Evolutionary conservation across 2,113 vertebrate genomes (phyloP).

Genomic region (Melanotaenia duboulayi): DNA sequence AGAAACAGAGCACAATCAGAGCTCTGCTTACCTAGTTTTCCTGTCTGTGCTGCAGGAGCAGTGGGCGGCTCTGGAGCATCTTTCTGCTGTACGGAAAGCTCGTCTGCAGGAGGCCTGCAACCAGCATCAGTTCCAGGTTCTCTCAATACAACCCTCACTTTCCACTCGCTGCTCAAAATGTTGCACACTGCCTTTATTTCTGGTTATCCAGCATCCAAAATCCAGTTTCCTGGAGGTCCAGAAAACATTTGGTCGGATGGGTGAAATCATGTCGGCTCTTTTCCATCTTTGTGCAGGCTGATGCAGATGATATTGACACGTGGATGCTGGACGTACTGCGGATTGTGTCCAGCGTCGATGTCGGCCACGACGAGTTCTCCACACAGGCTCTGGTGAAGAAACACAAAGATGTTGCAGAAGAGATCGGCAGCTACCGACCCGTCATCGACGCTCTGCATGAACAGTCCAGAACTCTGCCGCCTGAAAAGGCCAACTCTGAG

Average conservation of each 20-base stretch:
- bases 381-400: slow-evolving; percentile 97
- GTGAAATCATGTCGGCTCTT: no score
- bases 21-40: no score
- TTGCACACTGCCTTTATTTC: no score
- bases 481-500: slow-evolving; percentile 82
- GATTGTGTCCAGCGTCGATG: slow-evolving; percentile 94
- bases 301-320: slow-evolving; percentile 93
- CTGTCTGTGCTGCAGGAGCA: slow-evolving; percentile 80
- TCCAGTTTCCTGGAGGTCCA: no score
- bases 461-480: slow-evolving; percentile 87
- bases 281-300: slow-evolving; percentile 71
- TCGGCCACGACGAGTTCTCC: slow-evolving; percentile 97
- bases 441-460: slow-evolving; percentile 93
- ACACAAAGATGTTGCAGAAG: slow-evolving; percentile 96
- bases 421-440: slow-evolving; percentile 92
- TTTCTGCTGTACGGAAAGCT: slow-evolving; percentile 92
- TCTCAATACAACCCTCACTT: neutral
- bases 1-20: no score
- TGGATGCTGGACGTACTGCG: slow-evolving; percentile 98
- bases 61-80: slow-evolving; percentile 93
- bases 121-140: slow-evolving; percentile 92
- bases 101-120: slow-evolving; percentile 91
- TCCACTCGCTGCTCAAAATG: no score
- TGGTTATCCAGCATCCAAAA: no score
- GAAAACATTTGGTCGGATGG: no score